A percentile compares a stretch with the other conserved stretches of the same genome.
Evolutionary conservation across 2,113 vertebrate species (phyloP).

Genomic region (Noturus placidus): DNA sequence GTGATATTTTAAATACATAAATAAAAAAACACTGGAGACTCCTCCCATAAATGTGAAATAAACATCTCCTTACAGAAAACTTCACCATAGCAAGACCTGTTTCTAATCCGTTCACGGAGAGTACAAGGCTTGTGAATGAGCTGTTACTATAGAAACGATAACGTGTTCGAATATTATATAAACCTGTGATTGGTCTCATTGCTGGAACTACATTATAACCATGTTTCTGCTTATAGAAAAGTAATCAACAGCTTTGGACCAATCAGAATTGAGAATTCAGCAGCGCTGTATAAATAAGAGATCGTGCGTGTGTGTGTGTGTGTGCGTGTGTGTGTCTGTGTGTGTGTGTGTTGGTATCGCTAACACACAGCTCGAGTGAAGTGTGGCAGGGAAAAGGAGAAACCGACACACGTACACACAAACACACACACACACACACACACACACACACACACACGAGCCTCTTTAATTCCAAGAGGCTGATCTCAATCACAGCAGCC

Average conservation of each 20-base stretch:
- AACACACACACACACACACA: background rate
- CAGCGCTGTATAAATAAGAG: background rate
- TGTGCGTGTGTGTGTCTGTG: background rate
- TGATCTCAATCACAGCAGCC: conserved; percentile 34
- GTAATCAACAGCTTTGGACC: background rate
- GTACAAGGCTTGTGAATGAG: background rate
- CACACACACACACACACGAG: conserved; percentile 20
- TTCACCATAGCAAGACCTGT: too few relatives aligned
- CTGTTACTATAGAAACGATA: background rate
- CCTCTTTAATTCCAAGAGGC: conserved; percentile 45
- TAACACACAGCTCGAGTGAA: background rate
- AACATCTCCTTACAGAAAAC: background rate
- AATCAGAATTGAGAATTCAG: background rate
- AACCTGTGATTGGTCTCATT: background rate
- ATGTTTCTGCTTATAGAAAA: background rate
- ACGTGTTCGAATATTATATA: background rate
- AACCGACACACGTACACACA: background rate
- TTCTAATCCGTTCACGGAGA: background rate
- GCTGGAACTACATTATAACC: background rate
- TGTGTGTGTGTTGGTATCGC: background rate
- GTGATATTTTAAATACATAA: background rate
- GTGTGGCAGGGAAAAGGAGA: background rate
- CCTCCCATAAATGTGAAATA: background rate
- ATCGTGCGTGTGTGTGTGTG: background rate
- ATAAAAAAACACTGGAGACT: background rate